phyloP scores from a whole-genome alignment of 2,888 invertebrate species.

The Tipula helvola region DNA sequence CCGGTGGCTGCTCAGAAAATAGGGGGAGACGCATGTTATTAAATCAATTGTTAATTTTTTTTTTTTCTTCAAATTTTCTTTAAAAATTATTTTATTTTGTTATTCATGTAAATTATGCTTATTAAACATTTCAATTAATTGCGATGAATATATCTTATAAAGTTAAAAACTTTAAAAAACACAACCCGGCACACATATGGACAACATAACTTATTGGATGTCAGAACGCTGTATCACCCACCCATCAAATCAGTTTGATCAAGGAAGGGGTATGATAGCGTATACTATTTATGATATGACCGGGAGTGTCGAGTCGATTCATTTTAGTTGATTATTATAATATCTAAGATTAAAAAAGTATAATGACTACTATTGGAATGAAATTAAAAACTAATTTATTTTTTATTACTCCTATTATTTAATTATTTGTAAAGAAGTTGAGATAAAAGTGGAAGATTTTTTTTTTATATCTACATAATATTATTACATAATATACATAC shows the following conservation, averaged over 20 bases:
- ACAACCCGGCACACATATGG: no score
- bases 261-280: no score
- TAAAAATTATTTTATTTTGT: neutral
- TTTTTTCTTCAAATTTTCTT: neutral
- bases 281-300: no score
- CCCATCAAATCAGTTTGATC: no score
- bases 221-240: no score
- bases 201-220: no score
- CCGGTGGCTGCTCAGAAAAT: neutral
- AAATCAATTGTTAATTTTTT: neutral
- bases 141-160: no score
- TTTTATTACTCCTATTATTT: neutral
- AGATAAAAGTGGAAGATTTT: neutral
- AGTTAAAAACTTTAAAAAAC: no score
- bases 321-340: no score
- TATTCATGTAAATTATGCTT: neutral
- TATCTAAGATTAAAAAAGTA: no score
- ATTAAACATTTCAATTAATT: neutral
- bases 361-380: neutral
- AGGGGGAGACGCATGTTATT: neutral
- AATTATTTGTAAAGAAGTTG: neutral
- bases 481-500: neutral
- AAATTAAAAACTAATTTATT: neutral
- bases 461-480: neutral
- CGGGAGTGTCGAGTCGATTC: no score